Evolutionary conservation across 2,888 invertebrate genomes (phyloP), one percentile per base, ranked within the genome.

Genomic region (Nomada flava): DNA sequence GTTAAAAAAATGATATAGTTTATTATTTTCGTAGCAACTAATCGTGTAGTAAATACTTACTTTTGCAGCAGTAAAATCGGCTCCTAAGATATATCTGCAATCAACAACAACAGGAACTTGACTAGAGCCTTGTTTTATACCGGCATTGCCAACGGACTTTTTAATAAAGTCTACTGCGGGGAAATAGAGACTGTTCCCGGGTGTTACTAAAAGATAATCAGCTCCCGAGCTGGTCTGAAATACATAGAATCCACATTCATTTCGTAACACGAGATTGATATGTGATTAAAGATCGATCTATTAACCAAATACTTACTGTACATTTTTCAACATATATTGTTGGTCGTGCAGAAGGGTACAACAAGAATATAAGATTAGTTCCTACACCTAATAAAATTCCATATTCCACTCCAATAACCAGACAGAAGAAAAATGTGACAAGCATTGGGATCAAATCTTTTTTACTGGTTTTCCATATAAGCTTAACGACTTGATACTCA

Each of bases 61-160:
- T 92, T 95, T 97, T 0, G 98, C 97, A 23, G 98, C 97, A 10
- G 98, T 98, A 92, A 97, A 98, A 94, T 98, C 98, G 0, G 97
- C 97, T 53, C 97, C 97, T 80, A 97, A 94, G 15, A 98, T 96
- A 92, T 96, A 97, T 93, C 97, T 94, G 91, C 97, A 98, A 92
- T 98, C 98, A 10, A 98, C 95, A 10, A 98, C 96, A 0, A 98
- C 96, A 0, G 98, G 97, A 88, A 97, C 94, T 91, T 96, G 95
- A 87, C 95, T 95, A 83, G 96, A 96, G 52, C 97, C 97, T 88
- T 96, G 95, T 79, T 96, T 95, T 80, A 95, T 95, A 0, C 96
- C 96, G 0, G 96, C 97, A 89, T 96, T 95, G 57, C 96, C 96
- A n/a, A 98, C 96, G 79, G 96, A 96, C 57, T 96, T 96, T 80